Evolutionary conservation across 2,113 vertebrate species (phyloP).

Genomic region (Carollia perspicillata): DNA sequence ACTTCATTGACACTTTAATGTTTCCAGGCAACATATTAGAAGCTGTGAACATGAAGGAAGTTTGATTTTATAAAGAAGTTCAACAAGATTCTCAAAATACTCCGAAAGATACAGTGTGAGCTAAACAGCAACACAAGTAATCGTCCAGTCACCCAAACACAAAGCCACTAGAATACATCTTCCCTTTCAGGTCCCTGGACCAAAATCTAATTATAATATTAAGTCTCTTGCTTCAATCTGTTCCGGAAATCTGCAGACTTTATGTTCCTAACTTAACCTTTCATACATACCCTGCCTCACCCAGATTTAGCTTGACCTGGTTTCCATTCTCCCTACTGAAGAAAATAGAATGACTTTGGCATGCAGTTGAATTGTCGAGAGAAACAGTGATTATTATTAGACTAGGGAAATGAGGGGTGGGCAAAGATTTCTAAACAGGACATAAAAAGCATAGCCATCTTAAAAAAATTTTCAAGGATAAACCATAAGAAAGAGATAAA

Average conservation of each 20-base stretch:
- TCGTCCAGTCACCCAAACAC: neutral
- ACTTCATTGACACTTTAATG: neutral
- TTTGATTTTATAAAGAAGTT: neutral
- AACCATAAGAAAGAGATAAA: neutral
- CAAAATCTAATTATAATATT: neutral
- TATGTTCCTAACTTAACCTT: neutral
- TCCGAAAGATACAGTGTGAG: neutral
- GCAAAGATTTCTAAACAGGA: neutral
- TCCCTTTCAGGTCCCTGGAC: neutral
- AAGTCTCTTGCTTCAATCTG: neutral
- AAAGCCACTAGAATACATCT: neutral
- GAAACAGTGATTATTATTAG: neutral
- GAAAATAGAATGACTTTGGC: neutral
- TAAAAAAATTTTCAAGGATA: neutral
- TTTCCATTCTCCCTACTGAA: neutral
- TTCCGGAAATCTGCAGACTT: neutral
- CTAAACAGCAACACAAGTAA: neutral
- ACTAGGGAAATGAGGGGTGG: neutral
- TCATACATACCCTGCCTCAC: neutral
- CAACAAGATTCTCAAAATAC: neutral
- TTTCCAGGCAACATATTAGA: neutral
- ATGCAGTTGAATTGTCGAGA: neutral
- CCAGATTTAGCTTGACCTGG: neutral
- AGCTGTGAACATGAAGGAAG: neutral
- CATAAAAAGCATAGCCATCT: neutral